A percentile compares a stretch with the other conserved stretches of the same genome.
Conservation (phyloP, 2,113 vertebrate species). For the Plotosus lineatus region DNA sequence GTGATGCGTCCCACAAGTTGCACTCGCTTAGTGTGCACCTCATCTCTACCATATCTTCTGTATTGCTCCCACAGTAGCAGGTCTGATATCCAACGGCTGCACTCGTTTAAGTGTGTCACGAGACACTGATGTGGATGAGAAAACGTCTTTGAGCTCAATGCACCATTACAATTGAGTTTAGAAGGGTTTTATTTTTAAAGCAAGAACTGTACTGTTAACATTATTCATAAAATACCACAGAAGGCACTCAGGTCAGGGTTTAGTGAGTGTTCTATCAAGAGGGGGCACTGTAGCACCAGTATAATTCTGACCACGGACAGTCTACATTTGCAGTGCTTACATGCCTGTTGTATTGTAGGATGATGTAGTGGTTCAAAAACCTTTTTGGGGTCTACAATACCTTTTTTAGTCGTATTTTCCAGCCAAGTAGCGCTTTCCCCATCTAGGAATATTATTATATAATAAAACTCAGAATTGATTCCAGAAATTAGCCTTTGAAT, state of each 20-base stretch:
- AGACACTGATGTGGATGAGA: too few species aligned
- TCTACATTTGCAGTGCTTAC: not conserved
- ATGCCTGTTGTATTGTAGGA: not conserved
- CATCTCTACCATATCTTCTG: too few species aligned
- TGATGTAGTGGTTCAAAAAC: not conserved
- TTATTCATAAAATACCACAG: not conserved
- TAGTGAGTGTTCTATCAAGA: conserved; percentile 30
- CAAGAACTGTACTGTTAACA: not conserved
- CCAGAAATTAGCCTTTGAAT: not conserved
- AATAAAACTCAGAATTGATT: not conserved
- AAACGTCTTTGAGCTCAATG: too few species aligned
- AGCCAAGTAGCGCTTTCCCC: not conserved
- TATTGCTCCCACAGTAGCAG: too few species aligned
- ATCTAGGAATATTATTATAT: not conserved
- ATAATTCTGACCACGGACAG: not conserved
- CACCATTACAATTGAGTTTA: too few species aligned
- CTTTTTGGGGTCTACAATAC: not conserved
- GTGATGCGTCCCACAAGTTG: too few species aligned
- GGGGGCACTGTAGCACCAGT: conserved; percentile 43
- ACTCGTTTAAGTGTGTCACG: too few species aligned
- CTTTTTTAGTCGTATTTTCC: not conserved
- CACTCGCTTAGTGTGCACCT: too few species aligned
- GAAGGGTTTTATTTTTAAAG: not conserved
- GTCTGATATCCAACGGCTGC: too few species aligned
- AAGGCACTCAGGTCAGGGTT: not conserved